phyloP scores from a whole-genome alignment of 2,888 invertebrate species.

The Rosalia funebris region DNA sequence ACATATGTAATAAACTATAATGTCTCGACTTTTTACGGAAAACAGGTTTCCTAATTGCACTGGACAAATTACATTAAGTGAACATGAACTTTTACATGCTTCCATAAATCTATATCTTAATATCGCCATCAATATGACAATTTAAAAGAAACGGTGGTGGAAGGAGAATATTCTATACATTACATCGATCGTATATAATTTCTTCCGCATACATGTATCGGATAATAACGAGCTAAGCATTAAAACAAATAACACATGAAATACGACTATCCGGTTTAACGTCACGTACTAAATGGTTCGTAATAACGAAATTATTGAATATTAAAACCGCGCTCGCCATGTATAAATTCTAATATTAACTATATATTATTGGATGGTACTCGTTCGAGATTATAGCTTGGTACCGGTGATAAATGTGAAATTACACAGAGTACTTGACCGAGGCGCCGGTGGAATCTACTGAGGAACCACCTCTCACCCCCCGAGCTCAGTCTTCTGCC shows the following conservation, averaged over 20 bases:
- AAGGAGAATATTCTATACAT: no score
- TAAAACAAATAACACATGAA: slow-evolving; percentile 1
- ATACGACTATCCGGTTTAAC: background rate
- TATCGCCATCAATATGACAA: no score
- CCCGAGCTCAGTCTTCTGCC: slow-evolving; percentile 33
- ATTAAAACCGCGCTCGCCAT: slow-evolving; percentile 28
- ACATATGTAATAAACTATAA: no score
- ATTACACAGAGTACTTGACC: slow-evolving; percentile 42
- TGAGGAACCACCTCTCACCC: slow-evolving; percentile 22
- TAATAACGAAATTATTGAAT: slow-evolving; percentile 31
- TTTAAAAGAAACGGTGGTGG: no score
- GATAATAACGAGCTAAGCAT: background rate
- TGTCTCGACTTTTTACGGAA: no score
- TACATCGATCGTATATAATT: no score
- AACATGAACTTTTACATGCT: no score
- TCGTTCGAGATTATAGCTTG: slow-evolving; percentile 32
- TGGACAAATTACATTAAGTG: no score
- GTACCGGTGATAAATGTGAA: slow-evolving; percentile 44
- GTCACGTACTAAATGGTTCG: slow-evolving; percentile 13
- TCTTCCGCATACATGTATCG: no score
- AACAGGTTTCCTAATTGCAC: no score
- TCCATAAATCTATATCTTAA: no score
- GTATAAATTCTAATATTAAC: slow-evolving; percentile 35
- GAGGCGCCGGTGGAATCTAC: slow-evolving; percentile 35
- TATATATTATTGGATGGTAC: slow-evolving; percentile 27